These are phyloP conservation scores for Pipistrellus pygmaeus DNA, from an alignment of 2,797 vertebrate species.

Conservation along the genomic window DNA sequence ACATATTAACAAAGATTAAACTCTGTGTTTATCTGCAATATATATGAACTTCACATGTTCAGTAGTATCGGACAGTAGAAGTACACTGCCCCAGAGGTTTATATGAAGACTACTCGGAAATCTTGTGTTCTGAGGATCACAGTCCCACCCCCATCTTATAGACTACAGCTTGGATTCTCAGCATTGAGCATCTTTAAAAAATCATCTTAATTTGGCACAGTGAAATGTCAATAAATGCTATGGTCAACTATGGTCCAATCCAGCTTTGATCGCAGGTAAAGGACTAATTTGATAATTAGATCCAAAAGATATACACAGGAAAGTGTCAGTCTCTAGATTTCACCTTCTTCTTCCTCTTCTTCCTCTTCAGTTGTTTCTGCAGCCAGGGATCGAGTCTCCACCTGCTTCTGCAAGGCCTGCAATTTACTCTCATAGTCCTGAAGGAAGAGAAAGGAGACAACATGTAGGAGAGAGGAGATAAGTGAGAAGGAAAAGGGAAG, in stretches of 20 bases:
- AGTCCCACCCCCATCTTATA: rapidly evolving
- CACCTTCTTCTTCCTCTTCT: conserved; percentile 95
- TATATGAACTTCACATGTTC: background rate
- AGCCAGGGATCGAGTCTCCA: conserved; percentile 96
- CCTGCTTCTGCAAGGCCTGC: conserved; percentile 98
- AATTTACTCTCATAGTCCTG: conserved; percentile 99
- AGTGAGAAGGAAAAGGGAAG: conserved; percentile 62
- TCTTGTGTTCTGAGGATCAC: background rate
- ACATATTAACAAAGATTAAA: background rate
- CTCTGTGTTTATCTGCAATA: background rate
- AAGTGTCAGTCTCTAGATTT: conserved; percentile 50
- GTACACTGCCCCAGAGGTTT: background rate
- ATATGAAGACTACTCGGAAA: background rate
- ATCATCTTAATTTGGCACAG: background rate
- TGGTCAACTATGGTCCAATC: background rate
- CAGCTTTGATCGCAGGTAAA: background rate
- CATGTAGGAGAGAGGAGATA: conserved; percentile 85
- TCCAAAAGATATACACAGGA: background rate
- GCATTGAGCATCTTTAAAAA: background rate
- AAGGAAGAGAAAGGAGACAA: conserved; percentile 86
- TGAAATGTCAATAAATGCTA: background rate
- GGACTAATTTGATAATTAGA: background rate
- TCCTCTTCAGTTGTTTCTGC: conserved; percentile 97
- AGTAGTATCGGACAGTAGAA: background rate
- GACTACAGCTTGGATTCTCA: background rate